Percentiles rank a stretch among this genome's conserved stretches.
Evolutionary conservation across 2,797 vertebrate genomes (phyloP).

Genomic region (Macroramphosus scolopax): DNA sequence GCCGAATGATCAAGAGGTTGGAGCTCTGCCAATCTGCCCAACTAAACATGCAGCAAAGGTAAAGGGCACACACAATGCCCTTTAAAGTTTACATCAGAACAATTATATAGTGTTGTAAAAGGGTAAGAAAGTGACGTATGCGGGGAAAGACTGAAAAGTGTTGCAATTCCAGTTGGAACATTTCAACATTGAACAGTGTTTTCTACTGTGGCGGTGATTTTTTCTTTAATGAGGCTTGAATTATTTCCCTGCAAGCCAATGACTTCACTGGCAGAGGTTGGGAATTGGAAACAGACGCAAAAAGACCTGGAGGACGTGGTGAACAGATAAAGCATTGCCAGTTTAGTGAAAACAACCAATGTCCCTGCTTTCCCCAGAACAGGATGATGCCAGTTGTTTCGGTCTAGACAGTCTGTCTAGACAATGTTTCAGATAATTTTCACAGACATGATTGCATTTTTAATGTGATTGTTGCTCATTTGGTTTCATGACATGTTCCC

Average conservation of each 20-base stretch:
- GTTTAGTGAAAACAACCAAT: constrained; percentile 27
- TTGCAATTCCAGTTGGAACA: constrained; percentile 33
- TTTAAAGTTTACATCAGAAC: constrained; percentile 56
- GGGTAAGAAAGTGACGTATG: constrained; percentile 27
- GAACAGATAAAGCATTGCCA: constrained; percentile 39
- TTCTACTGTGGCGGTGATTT: constrained; percentile 16
- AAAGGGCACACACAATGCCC: constrained; percentile 1
- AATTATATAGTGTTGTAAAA: constrained; percentile 42
- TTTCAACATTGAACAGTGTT: constrained; percentile 37
- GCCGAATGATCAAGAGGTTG: constrained; percentile 63
- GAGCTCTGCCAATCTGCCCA: constrained; percentile 41
- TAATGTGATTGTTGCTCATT: too few relatives aligned
- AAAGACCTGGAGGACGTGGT: constrained; percentile 44
- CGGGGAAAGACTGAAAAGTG: constrained; percentile 20
- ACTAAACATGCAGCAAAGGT: constrained; percentile 18
- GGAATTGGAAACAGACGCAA: constrained; percentile 41
- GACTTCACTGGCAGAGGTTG: constrained; percentile 49
- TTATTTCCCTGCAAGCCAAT: constrained; percentile 42
- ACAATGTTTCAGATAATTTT: constrained; percentile 35
- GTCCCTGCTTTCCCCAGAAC: constrained; percentile 17
- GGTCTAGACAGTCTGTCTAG: constrained; percentile 24
- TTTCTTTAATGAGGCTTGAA: constrained; percentile 24
- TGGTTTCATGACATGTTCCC: background rate
- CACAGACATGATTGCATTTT: too few relatives aligned
- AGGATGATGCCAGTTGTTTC: constrained; percentile 6